Conservation (phyloP, 2,797 vertebrate species). For the Arremon aurantiirostris region DNA sequence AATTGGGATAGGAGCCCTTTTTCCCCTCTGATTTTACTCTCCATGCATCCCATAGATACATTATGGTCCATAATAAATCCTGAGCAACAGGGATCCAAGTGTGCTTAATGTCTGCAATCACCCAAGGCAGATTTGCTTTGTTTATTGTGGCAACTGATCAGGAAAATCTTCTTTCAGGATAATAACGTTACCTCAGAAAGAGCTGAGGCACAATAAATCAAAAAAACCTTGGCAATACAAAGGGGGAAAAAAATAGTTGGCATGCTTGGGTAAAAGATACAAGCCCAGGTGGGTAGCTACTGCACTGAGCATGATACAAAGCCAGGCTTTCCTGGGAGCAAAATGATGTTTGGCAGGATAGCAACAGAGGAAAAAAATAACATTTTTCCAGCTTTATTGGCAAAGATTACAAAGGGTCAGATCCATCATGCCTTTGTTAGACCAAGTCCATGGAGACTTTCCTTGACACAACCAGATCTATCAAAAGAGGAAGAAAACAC, state of each 20-base stretch:
- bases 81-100: background rate
- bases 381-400: conserved; percentile 9
- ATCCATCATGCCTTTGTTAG: conserved; percentile 28
- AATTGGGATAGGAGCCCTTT: background rate
- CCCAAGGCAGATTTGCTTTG: background rate
- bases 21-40: background rate
- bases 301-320: background rate
- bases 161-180: conserved; percentile 10
- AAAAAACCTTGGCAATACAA: background rate
- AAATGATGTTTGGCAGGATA: background rate
- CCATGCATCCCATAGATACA: background rate
- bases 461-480: conserved; percentile 23
- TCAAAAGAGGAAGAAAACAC: conserved; percentile 37
- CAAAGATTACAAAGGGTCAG: conserved; percentile 32
- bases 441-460: background rate
- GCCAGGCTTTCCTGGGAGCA: background rate
- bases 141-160: conserved; percentile 1
- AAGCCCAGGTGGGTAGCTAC: background rate
- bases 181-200: background rate
- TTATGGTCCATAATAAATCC: background rate
- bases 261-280: background rate
- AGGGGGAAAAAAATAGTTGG: background rate
- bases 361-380: background rate
- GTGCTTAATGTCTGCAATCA: background rate
- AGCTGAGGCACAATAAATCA: background rate